Conservation (phyloP, 2,797 vertebrate genomes). For the Trachurus trachurus region DNA sequence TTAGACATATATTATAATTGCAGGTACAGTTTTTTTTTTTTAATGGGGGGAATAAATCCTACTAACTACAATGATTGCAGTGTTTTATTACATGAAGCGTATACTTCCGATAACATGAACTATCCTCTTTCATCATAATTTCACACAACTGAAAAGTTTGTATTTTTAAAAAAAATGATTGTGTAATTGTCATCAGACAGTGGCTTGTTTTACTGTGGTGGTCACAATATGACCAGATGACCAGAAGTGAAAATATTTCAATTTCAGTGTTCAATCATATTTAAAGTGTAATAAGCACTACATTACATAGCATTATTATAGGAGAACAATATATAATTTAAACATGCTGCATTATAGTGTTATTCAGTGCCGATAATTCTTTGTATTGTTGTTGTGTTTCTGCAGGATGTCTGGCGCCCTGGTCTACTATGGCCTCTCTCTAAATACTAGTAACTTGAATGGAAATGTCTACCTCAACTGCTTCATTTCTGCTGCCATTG, state of each 20-base stretch:
- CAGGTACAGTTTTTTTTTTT: background rate
- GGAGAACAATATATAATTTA: background rate
- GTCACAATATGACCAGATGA: background rate
- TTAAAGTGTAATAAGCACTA: background rate
- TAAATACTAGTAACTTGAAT: constrained; percentile 74
- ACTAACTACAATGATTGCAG: background rate
- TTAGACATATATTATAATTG: background rate
- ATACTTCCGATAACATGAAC: background rate
- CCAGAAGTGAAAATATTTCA: background rate
- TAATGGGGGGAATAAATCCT: no score
- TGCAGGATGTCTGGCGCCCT: constrained; percentile 44
- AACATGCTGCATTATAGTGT: background rate
- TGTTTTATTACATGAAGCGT: background rate
- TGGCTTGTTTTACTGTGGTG: background rate
- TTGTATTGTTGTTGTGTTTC: constrained; percentile 15
- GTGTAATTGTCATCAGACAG: background rate
- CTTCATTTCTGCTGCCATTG: constrained; percentile 69
- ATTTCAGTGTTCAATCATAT: background rate
- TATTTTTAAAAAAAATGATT: background rate
- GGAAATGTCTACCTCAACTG: constrained; percentile 77
- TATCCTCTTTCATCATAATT: background rate
- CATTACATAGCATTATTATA: background rate
- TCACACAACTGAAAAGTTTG: background rate
- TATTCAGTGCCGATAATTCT: background rate
- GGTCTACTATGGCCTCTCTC: constrained; percentile 71